These are phyloP conservation scores for Callocephalon fimbriatum DNA, from an alignment of 2,113 vertebrate genomes.

Conservation along the genomic window DNA sequence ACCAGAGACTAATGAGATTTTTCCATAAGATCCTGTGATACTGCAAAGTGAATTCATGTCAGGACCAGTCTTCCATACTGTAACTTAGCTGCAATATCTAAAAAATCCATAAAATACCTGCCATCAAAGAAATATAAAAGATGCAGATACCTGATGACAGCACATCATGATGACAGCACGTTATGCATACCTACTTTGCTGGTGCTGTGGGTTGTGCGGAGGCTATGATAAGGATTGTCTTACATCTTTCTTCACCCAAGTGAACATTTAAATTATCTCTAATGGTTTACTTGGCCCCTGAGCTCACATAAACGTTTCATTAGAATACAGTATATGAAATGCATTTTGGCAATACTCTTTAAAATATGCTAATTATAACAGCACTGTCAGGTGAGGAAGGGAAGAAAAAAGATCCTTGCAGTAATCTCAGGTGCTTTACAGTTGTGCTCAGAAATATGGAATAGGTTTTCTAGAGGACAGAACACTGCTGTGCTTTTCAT, in stretches of 20 bases:
- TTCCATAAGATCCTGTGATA: background rate
- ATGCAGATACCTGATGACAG: background rate
- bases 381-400: background rate
- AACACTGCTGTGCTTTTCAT: background rate
- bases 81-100: background rate
- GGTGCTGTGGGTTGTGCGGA: background rate
- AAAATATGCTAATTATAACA: background rate
- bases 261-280: background rate
- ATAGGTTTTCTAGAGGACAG: background rate
- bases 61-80: background rate
- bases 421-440: background rate
- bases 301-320: conserved; percentile 9
- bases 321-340: background rate
- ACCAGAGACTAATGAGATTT: background rate
- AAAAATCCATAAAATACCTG: background rate
- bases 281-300: background rate
- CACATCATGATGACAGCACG: background rate
- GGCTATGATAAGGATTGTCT: background rate
- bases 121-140: background rate
- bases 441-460: background rate
- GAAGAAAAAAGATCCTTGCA: background rate
- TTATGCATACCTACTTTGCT: background rate
- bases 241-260: background rate
- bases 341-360: background rate
- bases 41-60: background rate